These are phyloP conservation scores for Drosophila pachea DNA, from an alignment of 1,140 invertebrate genomes.

Conservation along the genomic window DNA sequence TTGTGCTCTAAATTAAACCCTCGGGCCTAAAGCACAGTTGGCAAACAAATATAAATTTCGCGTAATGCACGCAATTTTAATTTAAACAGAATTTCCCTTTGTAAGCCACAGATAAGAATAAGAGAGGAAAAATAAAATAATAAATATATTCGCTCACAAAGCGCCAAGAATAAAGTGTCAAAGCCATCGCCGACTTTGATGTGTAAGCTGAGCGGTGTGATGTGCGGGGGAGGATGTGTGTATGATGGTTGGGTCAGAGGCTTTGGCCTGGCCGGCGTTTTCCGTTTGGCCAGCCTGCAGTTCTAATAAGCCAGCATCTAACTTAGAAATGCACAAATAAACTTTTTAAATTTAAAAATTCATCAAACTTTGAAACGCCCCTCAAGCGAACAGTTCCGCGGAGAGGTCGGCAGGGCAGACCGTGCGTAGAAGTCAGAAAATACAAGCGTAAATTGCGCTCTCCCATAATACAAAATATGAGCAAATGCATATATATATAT, in stretches of 20 bases:
- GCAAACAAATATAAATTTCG: conserved; percentile 32
- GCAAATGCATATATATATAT: conserved; percentile 14
- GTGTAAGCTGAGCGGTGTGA: conserved; percentile 6
- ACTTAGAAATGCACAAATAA: conserved; percentile 73
- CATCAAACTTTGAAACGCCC: conserved; percentile 72
- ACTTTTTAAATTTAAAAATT: conserved; percentile 78
- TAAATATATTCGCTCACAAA: conserved; percentile 13
- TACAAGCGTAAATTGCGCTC: conserved; percentile 3
- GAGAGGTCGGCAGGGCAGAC: conserved; percentile 35
- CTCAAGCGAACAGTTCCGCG: conserved; percentile 60
- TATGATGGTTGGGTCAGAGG: background rate
- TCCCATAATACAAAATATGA: conserved; percentile 15
- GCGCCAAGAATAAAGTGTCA: conserved; percentile 18
- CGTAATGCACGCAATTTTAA: conserved; percentile 55
- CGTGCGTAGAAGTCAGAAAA: conserved; percentile 20
- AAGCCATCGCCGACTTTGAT: conserved; percentile 30
- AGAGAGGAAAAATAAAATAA: conserved; percentile 13
- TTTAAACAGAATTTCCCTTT: conserved; percentile 27
- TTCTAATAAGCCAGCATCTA: conserved; percentile 50
- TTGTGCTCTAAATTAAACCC: background rate
- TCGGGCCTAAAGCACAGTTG: background rate
- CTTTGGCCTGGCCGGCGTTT: conserved; percentile 1
- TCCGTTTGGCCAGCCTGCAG: conserved; percentile 25
- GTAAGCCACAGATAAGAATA: conserved; percentile 18
- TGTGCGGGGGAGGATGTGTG: background rate